phyloP scores from a whole-genome alignment of 1,140 invertebrate genomes.

The Lepidotrigona ventralis region DNA sequence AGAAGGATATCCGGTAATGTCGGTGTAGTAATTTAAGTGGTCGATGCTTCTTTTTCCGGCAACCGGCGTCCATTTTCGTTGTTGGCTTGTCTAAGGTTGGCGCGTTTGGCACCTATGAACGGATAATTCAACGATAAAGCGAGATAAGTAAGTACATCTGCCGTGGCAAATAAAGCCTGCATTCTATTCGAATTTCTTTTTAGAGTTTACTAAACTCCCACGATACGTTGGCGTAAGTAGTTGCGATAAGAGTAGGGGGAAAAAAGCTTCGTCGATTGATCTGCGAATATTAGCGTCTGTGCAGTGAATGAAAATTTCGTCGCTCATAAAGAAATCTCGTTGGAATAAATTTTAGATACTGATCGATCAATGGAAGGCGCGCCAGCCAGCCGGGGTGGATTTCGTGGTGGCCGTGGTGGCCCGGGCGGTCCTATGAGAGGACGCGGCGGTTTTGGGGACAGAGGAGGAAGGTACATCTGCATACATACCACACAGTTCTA shows the following conservation, averaged over 20 bases:
- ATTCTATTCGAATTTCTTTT: too few relatives aligned
- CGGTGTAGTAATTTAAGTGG: slow-evolving; percentile 37
- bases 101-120: slow-evolving; percentile 49
- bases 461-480: slow-evolving; percentile 71
- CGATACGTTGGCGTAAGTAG: not conserved
- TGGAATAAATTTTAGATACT: not conserved
- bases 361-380: slow-evolving; percentile 71
- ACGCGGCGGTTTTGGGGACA: slow-evolving; percentile 75
- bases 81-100: slow-evolving; percentile 51
- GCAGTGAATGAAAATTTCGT: not conserved
- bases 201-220: too few relatives aligned
- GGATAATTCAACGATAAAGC: slow-evolving; percentile 26
- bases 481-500: not conserved
- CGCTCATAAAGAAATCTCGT: not conserved
- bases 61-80: slow-evolving; percentile 75
- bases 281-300: slow-evolving; percentile 22
- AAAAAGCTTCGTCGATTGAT: not conserved
- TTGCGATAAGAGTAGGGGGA: not conserved
- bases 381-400: slow-evolving; percentile 72
- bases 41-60: slow-evolving; percentile 72
- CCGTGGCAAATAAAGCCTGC: not conserved
- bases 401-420: slow-evolving; percentile 74
- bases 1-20: slow-evolving; percentile 39
- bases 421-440: slow-evolving; percentile 73
- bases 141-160: slow-evolving; percentile 53